Evolutionary conservation across 2,888 invertebrate genomes (phyloP), one percentile per base, ranked within the genome.

Genomic region (Timandra comae): DNA sequence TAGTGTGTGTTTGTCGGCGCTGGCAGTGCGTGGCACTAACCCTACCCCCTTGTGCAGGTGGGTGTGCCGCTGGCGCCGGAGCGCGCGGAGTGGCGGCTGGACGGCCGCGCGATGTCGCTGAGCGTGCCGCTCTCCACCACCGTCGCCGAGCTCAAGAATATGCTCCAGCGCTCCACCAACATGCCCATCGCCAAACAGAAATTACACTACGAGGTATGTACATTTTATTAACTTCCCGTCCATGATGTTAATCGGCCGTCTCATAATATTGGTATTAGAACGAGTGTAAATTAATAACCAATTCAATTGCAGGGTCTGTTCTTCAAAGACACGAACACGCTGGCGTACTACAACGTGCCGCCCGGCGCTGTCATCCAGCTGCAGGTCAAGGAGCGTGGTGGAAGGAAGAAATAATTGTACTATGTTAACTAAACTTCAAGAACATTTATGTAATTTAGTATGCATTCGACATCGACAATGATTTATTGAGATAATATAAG

Each of bases 131-230:
- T 95, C 7, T 88, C 89, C 7, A 94, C 97, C 48, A 85, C 90
- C 0, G 92, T 97, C n/a, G 90, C 92, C 7, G 92, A 91, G 32
- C 89, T 99, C 53, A 99, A 99, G 84, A 90, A 91, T 7, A 91
- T 93, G 67, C 89, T 99, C 52, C 91, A 91, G 64, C 91, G 94
- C 45, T 92, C 95, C 65, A 94, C 95, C 35, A 94, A 94, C 46
- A 95, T 99, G 93, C 97, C 98, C 25, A 95, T 94, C 9, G 97
- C 97, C 32, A 99, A 99, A 73, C 99, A 99, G 82, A 98, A 99
- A 75, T 88, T 99, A 46, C 94, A 96, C 52, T 94, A 93, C 62
- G 98, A 98, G 86, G 97, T 93, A 73, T 16, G 38, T 23, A n/a
- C 10, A 21, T 12, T 10, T 20, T 30, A 7, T 20, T 20, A 9